phyloP scores from a whole-genome alignment of 2,888 invertebrate genomes.

The Metopia argyrocephala region DNA sequence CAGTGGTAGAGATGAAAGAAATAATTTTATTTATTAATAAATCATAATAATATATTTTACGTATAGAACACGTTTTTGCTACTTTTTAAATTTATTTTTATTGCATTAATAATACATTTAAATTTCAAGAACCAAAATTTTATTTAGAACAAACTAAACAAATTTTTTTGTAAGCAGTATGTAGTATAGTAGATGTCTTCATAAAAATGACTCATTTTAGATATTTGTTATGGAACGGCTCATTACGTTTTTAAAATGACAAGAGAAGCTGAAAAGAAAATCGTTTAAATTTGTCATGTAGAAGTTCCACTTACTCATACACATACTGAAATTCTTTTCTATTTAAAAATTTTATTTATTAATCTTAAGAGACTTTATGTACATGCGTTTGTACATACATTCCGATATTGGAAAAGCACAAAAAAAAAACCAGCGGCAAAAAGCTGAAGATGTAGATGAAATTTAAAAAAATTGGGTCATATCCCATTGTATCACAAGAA shows the following conservation, averaged over 20 bases:
- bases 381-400: too few relatives aligned
- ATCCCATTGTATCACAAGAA: too few relatives aligned
- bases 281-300: conserved; percentile 53
- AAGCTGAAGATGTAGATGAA: conserved; percentile 32
- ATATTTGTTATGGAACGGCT: conserved; percentile 6
- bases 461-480: conserved; percentile 44
- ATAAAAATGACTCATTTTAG: conserved; percentile 34
- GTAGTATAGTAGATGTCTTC: neutral
- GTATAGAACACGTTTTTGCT: neutral
- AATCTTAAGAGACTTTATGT: conserved; percentile 19
- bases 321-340: neutral
- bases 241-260: conserved; percentile 9
- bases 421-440: too few relatives aligned
- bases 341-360: conserved; percentile 33
- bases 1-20: conserved; percentile 29
- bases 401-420: neutral
- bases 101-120: neutral
- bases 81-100: neutral
- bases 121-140: neutral
- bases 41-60: conserved; percentile 1
- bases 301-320: neutral
- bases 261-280: conserved; percentile 4
- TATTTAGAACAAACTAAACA: neutral
- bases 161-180: too few relatives aligned
- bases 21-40: conserved; percentile 15